These are phyloP conservation scores for Anniella stebbinsi DNA, from an alignment of 2,797 vertebrate species.

Conservation along the genomic window DNA sequence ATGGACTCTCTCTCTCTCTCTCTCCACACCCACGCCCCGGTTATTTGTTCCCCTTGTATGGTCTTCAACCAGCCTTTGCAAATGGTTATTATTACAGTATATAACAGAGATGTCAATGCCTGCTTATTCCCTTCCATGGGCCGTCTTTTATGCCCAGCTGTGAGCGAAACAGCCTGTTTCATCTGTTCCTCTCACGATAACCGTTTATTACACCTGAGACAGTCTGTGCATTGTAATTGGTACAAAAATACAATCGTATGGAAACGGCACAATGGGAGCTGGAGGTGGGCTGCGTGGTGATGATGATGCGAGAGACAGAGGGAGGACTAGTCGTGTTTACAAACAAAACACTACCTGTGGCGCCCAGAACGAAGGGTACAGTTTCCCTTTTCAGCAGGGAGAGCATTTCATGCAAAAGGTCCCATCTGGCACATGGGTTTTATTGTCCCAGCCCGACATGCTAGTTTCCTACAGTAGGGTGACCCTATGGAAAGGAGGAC, in stretches of 20 bases:
- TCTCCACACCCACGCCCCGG: neutral
- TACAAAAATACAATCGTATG: neutral
- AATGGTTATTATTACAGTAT: neutral
- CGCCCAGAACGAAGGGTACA: no score
- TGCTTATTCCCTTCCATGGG: neutral
- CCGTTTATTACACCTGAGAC: neutral
- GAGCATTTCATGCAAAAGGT: neutral
- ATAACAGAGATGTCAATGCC: neutral
- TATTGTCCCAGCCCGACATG: neutral
- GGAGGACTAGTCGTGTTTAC: neutral
- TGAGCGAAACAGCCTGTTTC: neutral
- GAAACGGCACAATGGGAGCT: no score
- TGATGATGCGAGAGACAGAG: no score
- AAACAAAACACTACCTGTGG: neutral
- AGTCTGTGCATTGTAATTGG: accelerated
- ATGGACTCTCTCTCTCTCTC: neutral
- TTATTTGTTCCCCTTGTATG: neutral
- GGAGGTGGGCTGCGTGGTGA: accelerated
- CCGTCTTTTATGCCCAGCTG: neutral
- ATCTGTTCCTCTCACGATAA: neutral
- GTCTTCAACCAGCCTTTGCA: neutral
- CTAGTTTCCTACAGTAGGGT: neutral
- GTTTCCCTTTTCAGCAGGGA: neutral
- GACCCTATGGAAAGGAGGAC: no score
- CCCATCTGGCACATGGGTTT: neutral